phyloP scores from a whole-genome alignment of 1,140 invertebrate species.

The Trinorchestia longiramus region DNA sequence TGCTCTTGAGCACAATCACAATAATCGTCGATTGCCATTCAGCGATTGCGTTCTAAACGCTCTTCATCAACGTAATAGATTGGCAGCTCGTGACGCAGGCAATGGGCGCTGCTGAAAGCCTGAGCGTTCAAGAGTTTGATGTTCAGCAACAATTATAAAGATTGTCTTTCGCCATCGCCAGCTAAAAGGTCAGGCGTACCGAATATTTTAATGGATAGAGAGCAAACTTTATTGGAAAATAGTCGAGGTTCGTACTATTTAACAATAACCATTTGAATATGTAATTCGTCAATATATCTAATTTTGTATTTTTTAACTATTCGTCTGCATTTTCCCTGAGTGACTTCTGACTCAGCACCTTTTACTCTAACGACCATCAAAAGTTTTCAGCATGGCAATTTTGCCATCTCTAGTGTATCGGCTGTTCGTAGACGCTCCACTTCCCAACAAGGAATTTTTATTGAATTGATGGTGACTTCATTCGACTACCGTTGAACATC shows the following conservation, averaged over 20 bases:
- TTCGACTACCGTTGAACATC: neutral
- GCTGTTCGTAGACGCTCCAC: neutral
- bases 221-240: neutral
- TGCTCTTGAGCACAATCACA: conserved; percentile 30
- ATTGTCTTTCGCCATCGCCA: neutral
- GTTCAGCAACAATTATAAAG: neutral
- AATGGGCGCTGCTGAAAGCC: neutral
- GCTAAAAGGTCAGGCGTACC: neutral
- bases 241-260: neutral
- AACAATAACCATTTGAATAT: neutral
- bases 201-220: neutral
- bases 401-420: neutral
- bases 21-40: conserved; percentile 11
- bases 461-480: neutral
- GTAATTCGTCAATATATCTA: neutral
- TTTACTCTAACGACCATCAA: neutral
- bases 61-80: neutral
- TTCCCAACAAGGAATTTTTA: neutral
- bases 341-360: neutral
- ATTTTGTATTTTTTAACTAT: neutral
- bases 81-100: neutral
- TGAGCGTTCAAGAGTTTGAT: neutral
- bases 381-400: neutral
- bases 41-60: neutral
- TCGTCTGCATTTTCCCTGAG: neutral